Conservation (phyloP, 2,113 vertebrate genomes). For the Oncorhynchus gorbuscha region DNA sequence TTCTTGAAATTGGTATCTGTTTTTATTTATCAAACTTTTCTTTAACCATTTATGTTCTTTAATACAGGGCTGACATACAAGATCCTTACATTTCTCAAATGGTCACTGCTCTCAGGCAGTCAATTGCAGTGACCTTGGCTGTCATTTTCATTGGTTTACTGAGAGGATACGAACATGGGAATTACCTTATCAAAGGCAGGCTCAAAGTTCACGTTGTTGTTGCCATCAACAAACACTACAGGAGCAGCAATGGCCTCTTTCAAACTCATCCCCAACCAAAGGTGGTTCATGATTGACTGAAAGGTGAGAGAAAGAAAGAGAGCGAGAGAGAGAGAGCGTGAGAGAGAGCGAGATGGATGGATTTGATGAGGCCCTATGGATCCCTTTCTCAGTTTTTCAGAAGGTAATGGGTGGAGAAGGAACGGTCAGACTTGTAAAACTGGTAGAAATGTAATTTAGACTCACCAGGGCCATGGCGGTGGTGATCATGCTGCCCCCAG, state of each 20-base stretch:
- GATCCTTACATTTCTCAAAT: too few species aligned
- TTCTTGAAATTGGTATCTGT: too few species aligned
- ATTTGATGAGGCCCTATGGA: not conserved
- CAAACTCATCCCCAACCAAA: constrained; percentile 82
- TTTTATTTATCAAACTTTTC: too few species aligned
- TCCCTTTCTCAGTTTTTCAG: not conserved
- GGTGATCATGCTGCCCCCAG: constrained; percentile 82
- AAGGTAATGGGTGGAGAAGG: not conserved
- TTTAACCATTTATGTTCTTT: too few species aligned
- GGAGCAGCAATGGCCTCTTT: constrained; percentile 69
- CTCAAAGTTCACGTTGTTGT: constrained; percentile 68
- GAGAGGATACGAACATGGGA: not conserved
- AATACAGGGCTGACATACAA: too few species aligned
- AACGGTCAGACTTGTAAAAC: not conserved
- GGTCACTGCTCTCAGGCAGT: not conserved
- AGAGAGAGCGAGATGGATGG: not conserved
- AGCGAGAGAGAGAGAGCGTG: too few species aligned
- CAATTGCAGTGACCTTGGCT: not conserved
- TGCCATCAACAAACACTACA: constrained; percentile 62
- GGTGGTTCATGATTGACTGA: constrained; percentile 81
- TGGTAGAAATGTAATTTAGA: not conserved
- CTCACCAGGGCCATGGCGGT: constrained; percentile 81
- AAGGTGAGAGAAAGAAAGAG: not conserved
- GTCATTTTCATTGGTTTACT: not conserved
- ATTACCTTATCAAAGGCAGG: constrained; percentile 52